Evolutionary conservation across 2,888 invertebrate genomes (phyloP).

Genomic region (Cinara cedri): DNA sequence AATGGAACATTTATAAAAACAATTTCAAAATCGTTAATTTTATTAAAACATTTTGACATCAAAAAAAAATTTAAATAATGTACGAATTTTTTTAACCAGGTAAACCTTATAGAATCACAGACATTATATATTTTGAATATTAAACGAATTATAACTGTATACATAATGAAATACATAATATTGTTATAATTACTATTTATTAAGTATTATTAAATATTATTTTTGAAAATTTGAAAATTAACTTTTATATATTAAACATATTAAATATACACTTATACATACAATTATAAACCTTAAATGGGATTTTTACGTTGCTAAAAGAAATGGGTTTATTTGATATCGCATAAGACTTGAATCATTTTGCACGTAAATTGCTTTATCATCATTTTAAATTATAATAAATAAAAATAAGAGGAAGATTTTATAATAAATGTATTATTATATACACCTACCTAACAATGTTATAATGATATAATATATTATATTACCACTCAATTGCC

Average conservation of each 20-base stretch:
- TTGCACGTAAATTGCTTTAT: slow-evolving; percentile 25
- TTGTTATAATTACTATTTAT: too few relatives aligned
- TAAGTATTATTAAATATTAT: too few relatives aligned
- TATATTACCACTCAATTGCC: not conserved
- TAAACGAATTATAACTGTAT: too few relatives aligned
- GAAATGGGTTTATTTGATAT: slow-evolving; percentile 16
- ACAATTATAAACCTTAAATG: not conserved
- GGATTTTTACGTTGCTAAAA: not conserved
- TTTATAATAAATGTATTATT: slow-evolving; percentile 7
- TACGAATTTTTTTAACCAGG: too few relatives aligned
- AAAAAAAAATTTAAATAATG: too few relatives aligned
- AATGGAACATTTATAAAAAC: too few relatives aligned
- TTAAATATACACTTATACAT: not conserved
- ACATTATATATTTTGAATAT: too few relatives aligned
- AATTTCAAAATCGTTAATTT: too few relatives aligned
- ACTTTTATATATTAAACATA: not conserved
- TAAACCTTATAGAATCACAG: too few relatives aligned
- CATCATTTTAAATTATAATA: slow-evolving; percentile 18
- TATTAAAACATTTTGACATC: too few relatives aligned
- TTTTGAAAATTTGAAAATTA: not conserved
- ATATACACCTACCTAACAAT: not conserved
- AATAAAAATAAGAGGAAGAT: slow-evolving; percentile 20
- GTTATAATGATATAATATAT: not conserved
- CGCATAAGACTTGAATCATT: slow-evolving; percentile 20
- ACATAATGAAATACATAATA: too few relatives aligned